Percentiles rank a stretch among this genome's conserved stretches.
These are phyloP conservation scores for Dreissena polymorpha DNA, from an alignment of 1,140 invertebrate genomes.

Conservation along the genomic window DNA sequence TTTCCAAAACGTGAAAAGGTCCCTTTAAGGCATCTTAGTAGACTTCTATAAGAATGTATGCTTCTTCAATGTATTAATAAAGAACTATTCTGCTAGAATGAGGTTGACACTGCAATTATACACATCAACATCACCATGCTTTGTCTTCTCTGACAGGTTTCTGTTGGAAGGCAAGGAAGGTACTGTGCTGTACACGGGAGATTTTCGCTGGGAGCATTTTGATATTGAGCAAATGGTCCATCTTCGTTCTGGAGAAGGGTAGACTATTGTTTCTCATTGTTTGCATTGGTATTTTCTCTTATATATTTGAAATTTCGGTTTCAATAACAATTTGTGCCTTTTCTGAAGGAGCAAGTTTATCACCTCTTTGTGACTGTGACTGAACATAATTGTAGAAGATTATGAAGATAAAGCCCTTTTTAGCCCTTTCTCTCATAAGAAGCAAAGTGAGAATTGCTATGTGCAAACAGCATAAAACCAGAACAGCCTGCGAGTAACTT, in stretches of 20 bases:
- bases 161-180: constrained; percentile 79
- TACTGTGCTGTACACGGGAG: constrained; percentile 78
- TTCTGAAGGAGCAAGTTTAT: too few species aligned
- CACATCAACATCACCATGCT: not conserved
- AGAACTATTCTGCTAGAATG: not conserved
- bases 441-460: too few species aligned
- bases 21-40: not conserved
- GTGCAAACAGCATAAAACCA: too few species aligned
- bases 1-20: not conserved
- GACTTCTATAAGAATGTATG: not conserved
- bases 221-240: constrained; percentile 44
- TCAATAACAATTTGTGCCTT: too few species aligned
- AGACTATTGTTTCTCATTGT: too few species aligned
- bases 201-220: constrained; percentile 75
- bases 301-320: too few species aligned
- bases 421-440: too few species aligned
- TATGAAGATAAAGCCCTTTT: too few species aligned
- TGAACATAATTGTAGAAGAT: too few species aligned
- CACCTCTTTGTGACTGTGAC: too few species aligned
- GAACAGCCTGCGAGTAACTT: too few species aligned
- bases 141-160: constrained; percentile 65
- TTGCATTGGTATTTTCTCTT: too few species aligned
- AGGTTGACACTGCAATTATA: not conserved
- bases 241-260: constrained; percentile 36
- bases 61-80: not conserved